Percentiles rank a stretch among this genome's conserved stretches.
Evolutionary conservation across 2,113 vertebrate species (phyloP).

Genomic region (Pithys albifrons): DNA sequence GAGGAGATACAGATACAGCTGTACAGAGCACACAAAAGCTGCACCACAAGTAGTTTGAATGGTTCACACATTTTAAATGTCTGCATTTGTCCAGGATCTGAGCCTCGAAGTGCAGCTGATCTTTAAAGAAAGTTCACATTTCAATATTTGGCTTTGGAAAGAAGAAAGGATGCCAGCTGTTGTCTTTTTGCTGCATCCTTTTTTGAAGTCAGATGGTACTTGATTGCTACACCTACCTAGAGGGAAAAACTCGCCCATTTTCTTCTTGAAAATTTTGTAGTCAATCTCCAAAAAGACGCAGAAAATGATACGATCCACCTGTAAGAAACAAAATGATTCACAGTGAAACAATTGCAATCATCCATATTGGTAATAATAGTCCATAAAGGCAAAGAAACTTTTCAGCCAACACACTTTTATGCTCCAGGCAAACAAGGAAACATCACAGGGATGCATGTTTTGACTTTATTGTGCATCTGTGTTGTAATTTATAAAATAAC

Average conservation of each 20-base stretch:
- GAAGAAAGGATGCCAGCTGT: not conserved
- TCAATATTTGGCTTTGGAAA: not conserved
- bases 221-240: slow-evolving; percentile 76
- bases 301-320: slow-evolving; percentile 96
- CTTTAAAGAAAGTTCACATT: slow-evolving; percentile 12
- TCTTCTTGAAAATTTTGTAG: slow-evolving; percentile 96
- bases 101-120: not conserved
- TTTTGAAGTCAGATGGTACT: not conserved
- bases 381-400: not conserved
- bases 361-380: not conserved
- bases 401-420: not conserved
- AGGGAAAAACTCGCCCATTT: slow-evolving; percentile 89
- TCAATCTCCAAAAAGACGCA: slow-evolving; percentile 97
- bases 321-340: slow-evolving; percentile 65
- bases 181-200: not conserved
- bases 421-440: not conserved
- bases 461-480: not conserved
- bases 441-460: not conserved
- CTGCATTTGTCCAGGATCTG: not conserved
- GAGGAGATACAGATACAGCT: not conserved
- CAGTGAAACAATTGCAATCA: not conserved
- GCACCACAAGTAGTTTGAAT: not conserved
- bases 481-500: slow-evolving; percentile 19
- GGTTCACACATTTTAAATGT: not conserved
- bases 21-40: not conserved